A percentile compares a stretch with the other conserved stretches of the same genome.
These are phyloP conservation scores for Gari tellinella DNA, from an alignment of 2,888 invertebrate species.

Conservation along the genomic window DNA sequence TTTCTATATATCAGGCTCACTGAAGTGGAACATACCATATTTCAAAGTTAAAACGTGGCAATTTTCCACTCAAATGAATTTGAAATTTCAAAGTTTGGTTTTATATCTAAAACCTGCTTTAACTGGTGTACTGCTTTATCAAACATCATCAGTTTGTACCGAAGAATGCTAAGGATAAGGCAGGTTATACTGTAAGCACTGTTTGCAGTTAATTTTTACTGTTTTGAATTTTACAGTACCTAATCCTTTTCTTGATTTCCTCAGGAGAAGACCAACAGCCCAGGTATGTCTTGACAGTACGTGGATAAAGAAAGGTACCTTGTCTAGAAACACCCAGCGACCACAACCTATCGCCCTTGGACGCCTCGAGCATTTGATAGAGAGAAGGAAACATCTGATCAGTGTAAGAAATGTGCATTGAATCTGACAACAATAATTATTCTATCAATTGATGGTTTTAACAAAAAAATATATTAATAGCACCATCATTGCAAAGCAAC, in stretches of 20 bases:
- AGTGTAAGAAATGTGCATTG: too few relatives aligned
- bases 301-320: constrained; percentile 77
- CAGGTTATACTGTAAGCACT: neutral
- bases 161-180: neutral
- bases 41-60: too few relatives aligned
- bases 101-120: neutral
- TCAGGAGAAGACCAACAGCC: constrained; percentile 78
- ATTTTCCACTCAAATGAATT: neutral
- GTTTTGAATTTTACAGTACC: neutral
- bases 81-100: neutral
- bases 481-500: too few relatives aligned
- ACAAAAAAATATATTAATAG: too few relatives aligned
- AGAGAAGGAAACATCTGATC: constrained; percentile 81
- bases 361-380: constrained; percentile 79
- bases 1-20: too few relatives aligned
- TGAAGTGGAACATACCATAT: too few relatives aligned
- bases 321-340: constrained; percentile 65
- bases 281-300: constrained; percentile 75
- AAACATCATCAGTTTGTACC: too few relatives aligned
- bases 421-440: too few relatives aligned
- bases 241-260: constrained; percentile 10
- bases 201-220: too few relatives aligned
- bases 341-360: constrained; percentile 76
- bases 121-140: too few relatives aligned
- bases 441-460: too few relatives aligned